These are phyloP conservation scores for Acronicta psi DNA, from an alignment of 2,888 invertebrate genomes.

Conservation along the genomic window DNA sequence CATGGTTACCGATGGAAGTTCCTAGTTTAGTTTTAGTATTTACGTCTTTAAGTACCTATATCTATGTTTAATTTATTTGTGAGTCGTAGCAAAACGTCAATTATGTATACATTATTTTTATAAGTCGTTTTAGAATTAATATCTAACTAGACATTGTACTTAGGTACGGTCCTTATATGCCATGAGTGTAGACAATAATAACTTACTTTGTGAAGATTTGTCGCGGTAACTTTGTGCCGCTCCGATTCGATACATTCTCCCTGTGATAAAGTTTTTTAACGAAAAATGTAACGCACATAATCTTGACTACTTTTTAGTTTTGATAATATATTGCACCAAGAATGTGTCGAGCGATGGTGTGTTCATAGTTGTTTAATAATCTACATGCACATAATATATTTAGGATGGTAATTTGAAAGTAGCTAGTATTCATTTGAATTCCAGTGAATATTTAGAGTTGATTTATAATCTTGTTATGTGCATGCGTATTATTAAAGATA, in stretches of 20 bases:
- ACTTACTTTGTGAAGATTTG: background rate
- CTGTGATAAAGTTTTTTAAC: background rate
- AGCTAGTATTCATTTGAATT: too few relatives aligned
- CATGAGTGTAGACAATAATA: slow-evolving; percentile 18
- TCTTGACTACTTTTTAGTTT: too few relatives aligned
- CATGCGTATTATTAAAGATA: too few relatives aligned
- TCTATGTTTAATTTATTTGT: slow-evolving; percentile 4
- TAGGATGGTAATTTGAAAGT: too few relatives aligned
- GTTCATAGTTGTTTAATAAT: too few relatives aligned
- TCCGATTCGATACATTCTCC: background rate
- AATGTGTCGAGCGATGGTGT: too few relatives aligned
- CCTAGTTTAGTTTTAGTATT: slow-evolving; percentile 45
- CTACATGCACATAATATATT: too few relatives aligned
- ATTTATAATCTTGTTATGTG: too few relatives aligned
- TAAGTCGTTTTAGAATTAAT: background rate
- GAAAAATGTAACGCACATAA: background rate
- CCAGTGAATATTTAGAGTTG: too few relatives aligned
- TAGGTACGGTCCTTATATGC: background rate
- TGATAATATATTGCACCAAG: too few relatives aligned
- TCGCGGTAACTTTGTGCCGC: background rate
- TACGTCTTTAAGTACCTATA: background rate
- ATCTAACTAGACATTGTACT: background rate
- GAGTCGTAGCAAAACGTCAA: too few relatives aligned
- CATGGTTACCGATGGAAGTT: slow-evolving; percentile 48
- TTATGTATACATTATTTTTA: too few relatives aligned